Base-by-base conservation (phyloP, 2,797 vertebrate species). In the Sebastes aleutianus region DNA sequence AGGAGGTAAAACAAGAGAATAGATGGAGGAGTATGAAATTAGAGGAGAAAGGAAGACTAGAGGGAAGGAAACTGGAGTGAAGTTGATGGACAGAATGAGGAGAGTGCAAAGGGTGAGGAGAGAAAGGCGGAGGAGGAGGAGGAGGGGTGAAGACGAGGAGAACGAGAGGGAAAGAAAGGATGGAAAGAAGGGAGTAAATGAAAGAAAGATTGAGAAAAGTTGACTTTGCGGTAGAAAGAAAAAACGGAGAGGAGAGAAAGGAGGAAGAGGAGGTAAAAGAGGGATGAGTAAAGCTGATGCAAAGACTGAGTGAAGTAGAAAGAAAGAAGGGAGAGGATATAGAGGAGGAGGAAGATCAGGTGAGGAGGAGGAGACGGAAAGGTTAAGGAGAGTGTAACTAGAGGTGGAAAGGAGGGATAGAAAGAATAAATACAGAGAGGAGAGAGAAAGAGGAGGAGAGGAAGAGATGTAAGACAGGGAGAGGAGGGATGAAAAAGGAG, bases 401-500 rank as follows among this genome's bases (percentile, higher is more conserved):
- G 43, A 20, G 66, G 39, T 26, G 4, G 3, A 9, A n/a, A 24
- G 93, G 93, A 95, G 92, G 89, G 92, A 86, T 22, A 14, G 62
- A 26, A 43, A 64, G 32, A 22, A 39, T 62, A 22, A 63, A 26
- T 27, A 39, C 20, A 34, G 32, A 14, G 34, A 1, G 29, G 76
- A 84, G 69, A 16, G 24, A 20, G 20, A 8, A 3, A 36, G 10
- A 34, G 34, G 10, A 36, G 34, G 34, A 36, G 34, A 36, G 34
- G 34, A 36, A 12, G 34, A 34, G 32, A 34, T 34, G 9, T 34
- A 34, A 34, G 32, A 34, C 32, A 10, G 91, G 85, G 56, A 58
- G 24, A 58, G 6, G 26, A 14, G 56, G 14, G 39, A 14, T 14
- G 39, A 16, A 43, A 43, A 92, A 93, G 95, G 91, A 29, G 13